Percentiles rank a stretch among this genome's conserved stretches.
These are phyloP conservation scores for Bufo gargarizans DNA, from an alignment of 2,113 vertebrate species.

Conservation along the genomic window DNA sequence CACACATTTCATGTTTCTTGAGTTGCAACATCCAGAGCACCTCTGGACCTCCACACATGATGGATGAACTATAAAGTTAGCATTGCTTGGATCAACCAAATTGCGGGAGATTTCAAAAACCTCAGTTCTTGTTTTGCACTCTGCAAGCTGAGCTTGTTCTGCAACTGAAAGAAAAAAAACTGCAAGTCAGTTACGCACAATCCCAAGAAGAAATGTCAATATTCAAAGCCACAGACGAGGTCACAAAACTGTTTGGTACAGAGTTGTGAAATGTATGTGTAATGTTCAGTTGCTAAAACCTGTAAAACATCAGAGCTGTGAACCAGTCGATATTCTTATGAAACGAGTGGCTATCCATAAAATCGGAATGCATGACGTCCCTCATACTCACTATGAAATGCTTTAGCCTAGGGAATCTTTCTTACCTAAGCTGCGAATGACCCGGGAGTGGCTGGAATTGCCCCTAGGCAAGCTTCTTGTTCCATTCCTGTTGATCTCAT, in stretches of 20 bases:
- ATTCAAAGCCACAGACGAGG: neutral
- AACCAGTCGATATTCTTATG: neutral
- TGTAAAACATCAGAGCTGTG: neutral
- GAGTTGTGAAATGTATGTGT: neutral
- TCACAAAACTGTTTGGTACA: neutral
- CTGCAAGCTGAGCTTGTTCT: conserved; percentile 80
- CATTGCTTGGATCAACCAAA: conserved; percentile 87
- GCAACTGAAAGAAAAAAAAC: conserved; percentile 63
- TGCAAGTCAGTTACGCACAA: neutral
- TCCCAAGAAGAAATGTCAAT: neutral
- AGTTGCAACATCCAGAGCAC: conserved; percentile 96
- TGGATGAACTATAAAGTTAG: conserved; percentile 92
- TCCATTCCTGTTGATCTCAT: conserved; percentile 9
- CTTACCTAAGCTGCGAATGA: conserved; percentile 54
- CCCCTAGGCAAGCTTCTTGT: conserved; percentile 27
- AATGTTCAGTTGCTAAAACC: neutral
- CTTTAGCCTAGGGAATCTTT: neutral
- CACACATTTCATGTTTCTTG: conserved; percentile 78
- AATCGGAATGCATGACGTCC: conserved; percentile 17
- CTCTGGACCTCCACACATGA: conserved; percentile 93
- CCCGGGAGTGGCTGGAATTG: conserved; percentile 54
- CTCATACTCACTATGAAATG: conserved; percentile 3
- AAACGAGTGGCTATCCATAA: neutral
- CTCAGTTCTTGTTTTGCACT: conserved; percentile 88
- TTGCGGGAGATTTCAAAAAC: conserved; percentile 88